phyloP scores from a whole-genome alignment of 2,888 invertebrate genomes.

The Pachydiplax longipennis region DNA sequence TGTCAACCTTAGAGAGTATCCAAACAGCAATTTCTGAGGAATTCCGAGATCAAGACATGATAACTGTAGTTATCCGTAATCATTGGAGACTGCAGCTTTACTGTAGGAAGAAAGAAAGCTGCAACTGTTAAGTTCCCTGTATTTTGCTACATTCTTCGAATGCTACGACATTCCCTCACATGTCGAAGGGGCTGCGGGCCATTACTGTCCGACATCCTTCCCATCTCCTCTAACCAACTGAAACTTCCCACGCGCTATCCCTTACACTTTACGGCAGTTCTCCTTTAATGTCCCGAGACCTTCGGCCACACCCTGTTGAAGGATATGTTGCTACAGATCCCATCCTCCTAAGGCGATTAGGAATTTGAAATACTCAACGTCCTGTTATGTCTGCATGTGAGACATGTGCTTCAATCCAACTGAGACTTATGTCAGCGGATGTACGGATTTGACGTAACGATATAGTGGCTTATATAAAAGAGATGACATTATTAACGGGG shows the following conservation, averaged over 20 bases:
- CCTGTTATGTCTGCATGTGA: no score
- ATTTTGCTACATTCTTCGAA: background rate
- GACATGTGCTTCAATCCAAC: no score
- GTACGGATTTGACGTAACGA: no score
- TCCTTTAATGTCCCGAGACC: background rate
- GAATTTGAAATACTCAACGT: no score
- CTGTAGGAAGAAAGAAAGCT: background rate
- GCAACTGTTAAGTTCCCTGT: background rate
- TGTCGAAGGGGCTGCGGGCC: background rate
- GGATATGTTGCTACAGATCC: background rate
- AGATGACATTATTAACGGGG: no score
- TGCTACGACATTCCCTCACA: background rate
- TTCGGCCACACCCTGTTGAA: background rate
- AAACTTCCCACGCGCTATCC: background rate
- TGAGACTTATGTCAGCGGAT: no score
- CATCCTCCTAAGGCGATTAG: background rate
- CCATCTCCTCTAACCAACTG: background rate
- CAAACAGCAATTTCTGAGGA: background rate
- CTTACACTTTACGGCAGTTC: background rate
- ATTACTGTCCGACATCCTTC: background rate
- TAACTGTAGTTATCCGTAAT: background rate
- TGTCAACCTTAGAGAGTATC: background rate
- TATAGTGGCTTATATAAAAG: no score
- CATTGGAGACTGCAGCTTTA: background rate
- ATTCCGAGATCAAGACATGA: background rate